Conservation (phyloP, 2,113 vertebrate species). For the Tragelaphus imberbis region DNA sequence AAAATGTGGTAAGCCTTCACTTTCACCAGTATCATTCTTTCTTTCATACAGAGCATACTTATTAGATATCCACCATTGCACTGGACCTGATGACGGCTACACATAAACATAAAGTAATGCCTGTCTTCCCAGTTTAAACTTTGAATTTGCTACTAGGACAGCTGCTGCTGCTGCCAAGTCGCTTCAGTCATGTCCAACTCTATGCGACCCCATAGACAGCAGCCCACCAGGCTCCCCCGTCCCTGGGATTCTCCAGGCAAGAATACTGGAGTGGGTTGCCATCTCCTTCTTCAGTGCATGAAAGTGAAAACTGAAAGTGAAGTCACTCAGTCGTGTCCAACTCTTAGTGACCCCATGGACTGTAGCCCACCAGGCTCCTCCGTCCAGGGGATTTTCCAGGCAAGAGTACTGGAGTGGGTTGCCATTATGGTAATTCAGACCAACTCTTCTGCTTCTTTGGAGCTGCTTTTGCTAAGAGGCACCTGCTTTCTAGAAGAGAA, state of each 20-base stretch:
- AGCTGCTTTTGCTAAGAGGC: neutral
- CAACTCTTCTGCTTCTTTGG: neutral
- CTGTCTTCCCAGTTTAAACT: conserved; percentile 6
- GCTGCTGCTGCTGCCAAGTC: neutral
- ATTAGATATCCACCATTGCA: neutral
- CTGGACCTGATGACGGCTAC: neutral
- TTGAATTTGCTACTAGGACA: neutral
- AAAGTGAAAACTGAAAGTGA: too few species aligned
- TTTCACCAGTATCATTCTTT: neutral
- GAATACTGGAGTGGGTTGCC: too few species aligned
- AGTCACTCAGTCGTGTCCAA: too few species aligned
- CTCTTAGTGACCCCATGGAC: too few species aligned
- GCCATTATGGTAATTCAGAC: neutral
- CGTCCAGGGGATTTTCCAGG: too few species aligned
- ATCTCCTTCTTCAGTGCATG: too few species aligned
- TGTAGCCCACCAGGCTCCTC: too few species aligned
- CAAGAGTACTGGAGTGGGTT: too few species aligned
- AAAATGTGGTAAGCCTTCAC: neutral
- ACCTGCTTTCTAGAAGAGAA: conserved; percentile 33
- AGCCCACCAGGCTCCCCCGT: too few species aligned
- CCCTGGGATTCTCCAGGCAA: too few species aligned
- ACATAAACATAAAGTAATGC: neutral
- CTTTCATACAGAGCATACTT: neutral
- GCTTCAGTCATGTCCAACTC: too few species aligned
- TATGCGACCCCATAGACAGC: too few species aligned